Base-by-base conservation (phyloP, 2,888 invertebrate species). In the Acrobasis suavella region DNA sequence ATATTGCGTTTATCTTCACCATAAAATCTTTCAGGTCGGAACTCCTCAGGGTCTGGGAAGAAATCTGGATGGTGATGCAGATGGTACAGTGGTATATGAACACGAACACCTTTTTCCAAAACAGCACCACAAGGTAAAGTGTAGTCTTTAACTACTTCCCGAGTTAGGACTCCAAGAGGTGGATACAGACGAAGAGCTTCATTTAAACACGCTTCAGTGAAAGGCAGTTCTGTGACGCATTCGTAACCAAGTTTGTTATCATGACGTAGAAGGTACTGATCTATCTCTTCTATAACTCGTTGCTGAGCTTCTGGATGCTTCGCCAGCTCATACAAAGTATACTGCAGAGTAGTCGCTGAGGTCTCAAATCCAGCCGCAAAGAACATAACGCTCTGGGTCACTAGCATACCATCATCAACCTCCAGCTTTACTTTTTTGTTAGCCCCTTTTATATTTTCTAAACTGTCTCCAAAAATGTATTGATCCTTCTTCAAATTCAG, bases 341-440 rank as follows among this genome's bases (percentile, higher is more conserved):
- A 72, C 42, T 70, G 70, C 12, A 75, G 58, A 0, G 77, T 75
- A 0, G 68, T 71, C 0, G 79, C 65, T 7, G 80, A 75, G 0
- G 81, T 78, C 56, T 81, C 79, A 56, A 67, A 80, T 0, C 81
- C 81, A 22, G 76, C 79, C 7, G 68, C 72, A 38, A 80, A 81
- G 37, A 94, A 92, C 0, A 91, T 70, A 38, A 92, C 85, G 39
- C 61, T 54, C 42, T 61, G 61, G 1, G 42, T n/a, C 10, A 61
- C 46, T n/a, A 0, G 12, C 7, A 61, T 42, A 9, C 54, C 61
- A 15, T 61, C 61, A 3, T 61, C 61, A 5, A 52, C 42, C 15
- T 42, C 15, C 1, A 54, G 10, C 0, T 9, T 39, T 7, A 61
- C 42, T 52, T 32, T 61, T 9, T 37, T 61, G 16, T 52, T 16